Conservation (phyloP, 1,140 invertebrate genomes). For the Pogonomyrmex californicus region DNA sequence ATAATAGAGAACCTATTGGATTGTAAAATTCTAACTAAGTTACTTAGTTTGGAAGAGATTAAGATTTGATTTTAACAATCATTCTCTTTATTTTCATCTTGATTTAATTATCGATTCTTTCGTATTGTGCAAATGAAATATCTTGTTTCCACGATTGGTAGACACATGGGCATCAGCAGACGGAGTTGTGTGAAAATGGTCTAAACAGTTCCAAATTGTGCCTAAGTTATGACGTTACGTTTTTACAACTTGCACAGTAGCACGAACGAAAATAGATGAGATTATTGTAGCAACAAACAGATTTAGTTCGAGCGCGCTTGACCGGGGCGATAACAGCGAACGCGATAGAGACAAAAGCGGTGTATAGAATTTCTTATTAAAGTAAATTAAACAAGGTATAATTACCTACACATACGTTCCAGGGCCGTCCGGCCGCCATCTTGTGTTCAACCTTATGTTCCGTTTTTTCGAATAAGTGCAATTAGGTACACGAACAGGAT, state of each 20-base stretch:
- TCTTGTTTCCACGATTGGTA: conserved; percentile 26
- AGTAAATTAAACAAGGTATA: conserved; percentile 69
- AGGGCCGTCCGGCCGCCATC: conserved; percentile 84
- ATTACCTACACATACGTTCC: conserved; percentile 83
- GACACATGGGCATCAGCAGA: conserved; percentile 41
- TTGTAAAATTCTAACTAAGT: background rate
- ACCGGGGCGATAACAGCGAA: conserved; percentile 23
- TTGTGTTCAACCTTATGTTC: conserved; percentile 85
- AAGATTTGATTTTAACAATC: background rate
- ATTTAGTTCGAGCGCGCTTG: conserved; percentile 70
- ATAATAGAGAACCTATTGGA: background rate
- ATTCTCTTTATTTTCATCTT: background rate
- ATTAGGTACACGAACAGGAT: conserved; percentile 84
- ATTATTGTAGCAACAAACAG: conserved; percentile 67
- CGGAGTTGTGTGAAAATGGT: conserved; percentile 78
- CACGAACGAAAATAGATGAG: conserved; percentile 68
- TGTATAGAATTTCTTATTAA: conserved; percentile 67
- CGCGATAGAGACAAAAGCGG: conserved; percentile 56
- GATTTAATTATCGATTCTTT: background rate
- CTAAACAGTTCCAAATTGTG: conserved; percentile 87
- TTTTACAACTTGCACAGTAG: conserved; percentile 81
- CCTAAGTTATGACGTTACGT: conserved; percentile 86
- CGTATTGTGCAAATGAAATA: background rate
- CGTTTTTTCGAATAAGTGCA: conserved; percentile 87
- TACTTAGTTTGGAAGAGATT: background rate